Evolutionary conservation across 2,113 vertebrate genomes (phyloP), one percentile per base, ranked within the genome.

Genomic region (Silurus glanis): DNA sequence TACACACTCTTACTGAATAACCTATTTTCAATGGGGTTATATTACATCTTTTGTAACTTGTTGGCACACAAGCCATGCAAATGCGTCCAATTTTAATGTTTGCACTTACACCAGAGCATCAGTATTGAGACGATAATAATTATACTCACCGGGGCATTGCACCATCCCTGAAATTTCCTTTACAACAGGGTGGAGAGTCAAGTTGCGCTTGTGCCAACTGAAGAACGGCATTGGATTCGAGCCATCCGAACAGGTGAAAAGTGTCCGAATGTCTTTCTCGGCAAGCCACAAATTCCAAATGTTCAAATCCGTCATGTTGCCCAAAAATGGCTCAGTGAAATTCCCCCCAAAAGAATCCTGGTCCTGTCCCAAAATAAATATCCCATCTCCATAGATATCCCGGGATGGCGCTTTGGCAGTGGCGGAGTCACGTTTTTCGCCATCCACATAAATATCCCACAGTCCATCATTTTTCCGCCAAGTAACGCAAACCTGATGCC

Each of bases 261-360:
- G 93, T 0, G 88, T 90, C 28, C 64, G 92, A 9, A 98, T 82
- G 87, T 98, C 93, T n/a, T 90, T 87, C 0, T 7, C 0, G 4
- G 94, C 82, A 79, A 98, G 91, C 7, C 88, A 92, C 0, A 3
- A 89, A 78, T 90, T 92, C 97, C 97, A 97, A 25, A 97, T 37
- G 28, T 95, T 95, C 69, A 98, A 62, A 80, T 95, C 95, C 0
- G 97, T 97, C 89, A 99, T 93, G 87, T 97, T 97, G 75, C 97
- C 97, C 37, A 96, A 95, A 90, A 98, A 98, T 17, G 98, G 95
- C 80, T 98, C 97, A 0, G 94, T 96, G 91, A 98, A 98, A 89
- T 95, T 94, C 19, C 97, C 97, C 0, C 97, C 97, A 67, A 96
- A 94, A 0, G 96, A 95, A 86, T 98, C 97, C 84, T 98, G 98